Conservation (phyloP, 1,140 invertebrate genomes). For the Achroia grisella region DNA sequence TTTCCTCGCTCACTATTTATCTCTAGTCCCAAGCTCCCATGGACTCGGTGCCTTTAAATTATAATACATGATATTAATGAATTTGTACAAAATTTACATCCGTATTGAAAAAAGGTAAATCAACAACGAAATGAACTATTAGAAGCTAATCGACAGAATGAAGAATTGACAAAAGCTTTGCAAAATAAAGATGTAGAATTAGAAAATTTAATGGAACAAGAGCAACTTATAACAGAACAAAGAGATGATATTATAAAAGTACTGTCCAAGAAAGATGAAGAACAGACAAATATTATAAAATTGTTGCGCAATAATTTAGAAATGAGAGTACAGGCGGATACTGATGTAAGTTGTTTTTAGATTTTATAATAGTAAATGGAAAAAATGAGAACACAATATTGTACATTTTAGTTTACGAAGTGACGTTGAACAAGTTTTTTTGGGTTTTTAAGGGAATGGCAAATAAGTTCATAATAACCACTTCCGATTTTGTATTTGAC, state of each 20-base stretch:
- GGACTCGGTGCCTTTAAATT: no score
- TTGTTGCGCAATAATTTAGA: conserved; percentile 40
- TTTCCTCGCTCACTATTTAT: no score
- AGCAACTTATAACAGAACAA: conserved; percentile 28
- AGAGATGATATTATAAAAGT: conserved; percentile 38
- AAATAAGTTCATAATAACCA: no score
- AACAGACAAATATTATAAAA: conserved; percentile 47
- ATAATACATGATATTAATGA: conserved; percentile 34
- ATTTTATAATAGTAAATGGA: no score
- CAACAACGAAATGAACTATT: conserved; percentile 34
- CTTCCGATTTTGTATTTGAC: no score
- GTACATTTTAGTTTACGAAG: no score
- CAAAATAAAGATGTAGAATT: conserved; percentile 37
- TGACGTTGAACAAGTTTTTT: no score
- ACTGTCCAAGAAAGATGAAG: conserved; percentile 42
- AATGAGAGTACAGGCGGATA: conserved; percentile 27
- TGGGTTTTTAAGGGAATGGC: no score
- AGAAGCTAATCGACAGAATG: conserved; percentile 30
- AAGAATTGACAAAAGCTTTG: conserved; percentile 29
- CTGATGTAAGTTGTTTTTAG: conserved; percentile 21
- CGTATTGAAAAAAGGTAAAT: conserved; percentile 16
- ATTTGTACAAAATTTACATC: conserved; percentile 29
- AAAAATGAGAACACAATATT: no score
- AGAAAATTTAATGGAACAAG: conserved; percentile 25
- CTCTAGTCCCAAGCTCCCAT: no score